Evolutionary conservation across 1,140 invertebrate genomes (phyloP).

Genomic region (Bathynomus jamesi): DNA sequence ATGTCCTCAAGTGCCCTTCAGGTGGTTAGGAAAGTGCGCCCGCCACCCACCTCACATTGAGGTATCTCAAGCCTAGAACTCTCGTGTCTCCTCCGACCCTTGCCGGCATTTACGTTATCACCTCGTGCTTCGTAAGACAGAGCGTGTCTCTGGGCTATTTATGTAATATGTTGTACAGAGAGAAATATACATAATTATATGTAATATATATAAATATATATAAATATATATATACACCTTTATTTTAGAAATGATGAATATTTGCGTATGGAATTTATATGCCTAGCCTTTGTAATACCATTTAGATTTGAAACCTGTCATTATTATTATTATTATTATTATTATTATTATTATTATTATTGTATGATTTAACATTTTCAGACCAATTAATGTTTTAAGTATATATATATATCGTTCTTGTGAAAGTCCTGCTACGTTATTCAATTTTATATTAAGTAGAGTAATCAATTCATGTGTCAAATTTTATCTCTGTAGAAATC

Average conservation of each 20-base stretch:
- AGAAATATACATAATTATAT: not conserved
- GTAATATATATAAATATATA: not conserved
- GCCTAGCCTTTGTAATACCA: not conserved
- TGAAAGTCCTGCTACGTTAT: no score
- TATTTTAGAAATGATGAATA: not conserved
- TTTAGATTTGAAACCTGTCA: no score
- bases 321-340: not conserved
- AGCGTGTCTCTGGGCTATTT: not conserved
- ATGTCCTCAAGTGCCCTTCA: not conserved
- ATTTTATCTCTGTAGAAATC: no score
- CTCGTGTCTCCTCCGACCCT: not conserved
- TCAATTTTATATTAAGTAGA: no score
- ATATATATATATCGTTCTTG: not conserved
- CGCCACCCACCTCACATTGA: no score
- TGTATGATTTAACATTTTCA: not conserved
- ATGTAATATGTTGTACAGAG: constrained; percentile 1
- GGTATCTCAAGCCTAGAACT: no score
- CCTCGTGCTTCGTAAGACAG: not conserved
- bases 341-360: not conserved
- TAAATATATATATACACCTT: not conserved
- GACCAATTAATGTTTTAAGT: not conserved
- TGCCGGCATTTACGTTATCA: not conserved
- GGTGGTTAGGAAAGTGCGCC: not conserved
- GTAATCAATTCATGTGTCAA: no score
- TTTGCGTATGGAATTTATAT: not conserved